These are phyloP conservation scores for Thinocorus orbignyianus DNA, from an alignment of 2,113 vertebrate species.

Conservation along the genomic window DNA sequence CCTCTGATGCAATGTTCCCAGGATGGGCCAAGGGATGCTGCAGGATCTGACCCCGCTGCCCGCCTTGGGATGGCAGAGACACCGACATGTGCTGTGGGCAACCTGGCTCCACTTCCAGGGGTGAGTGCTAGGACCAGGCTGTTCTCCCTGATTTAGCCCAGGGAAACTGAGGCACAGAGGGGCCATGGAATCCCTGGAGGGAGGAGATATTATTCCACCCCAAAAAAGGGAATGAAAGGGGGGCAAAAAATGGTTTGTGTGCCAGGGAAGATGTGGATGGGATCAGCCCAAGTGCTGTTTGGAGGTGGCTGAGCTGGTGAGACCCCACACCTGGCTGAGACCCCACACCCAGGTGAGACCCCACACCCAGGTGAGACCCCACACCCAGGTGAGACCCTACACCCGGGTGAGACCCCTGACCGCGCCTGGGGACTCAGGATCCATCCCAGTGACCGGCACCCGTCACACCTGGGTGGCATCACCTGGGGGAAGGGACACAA, in stretches of 20 bases:
- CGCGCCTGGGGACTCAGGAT: fast-evolving
- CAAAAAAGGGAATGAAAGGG: neutral
- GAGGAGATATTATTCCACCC: too few relatives aligned
- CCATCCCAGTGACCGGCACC: neutral
- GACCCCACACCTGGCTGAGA: neutral
- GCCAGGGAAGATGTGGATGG: neutral
- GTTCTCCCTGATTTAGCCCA: neutral
- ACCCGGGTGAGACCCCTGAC: neutral
- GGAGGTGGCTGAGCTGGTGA: neutral
- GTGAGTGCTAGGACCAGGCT: neutral
- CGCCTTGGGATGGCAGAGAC: neutral
- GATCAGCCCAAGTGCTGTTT: neutral
- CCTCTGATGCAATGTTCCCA: neutral
- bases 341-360: too few relatives aligned
- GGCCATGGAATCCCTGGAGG: fast-evolving
- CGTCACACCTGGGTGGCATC: neutral
- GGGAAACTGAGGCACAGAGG: neutral
- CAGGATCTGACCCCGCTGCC: neutral
- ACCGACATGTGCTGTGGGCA: neutral
- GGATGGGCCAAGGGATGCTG: neutral
- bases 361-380: neutral
- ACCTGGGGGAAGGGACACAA: neutral
- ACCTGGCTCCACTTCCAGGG: neutral
- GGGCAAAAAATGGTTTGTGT: neutral
- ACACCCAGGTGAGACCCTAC: neutral